Percentiles rank a stretch among this genome's conserved stretches.
These are phyloP conservation scores for Marisa cornuarietis DNA, from an alignment of 1,140 invertebrate species.

Conservation along the genomic window DNA sequence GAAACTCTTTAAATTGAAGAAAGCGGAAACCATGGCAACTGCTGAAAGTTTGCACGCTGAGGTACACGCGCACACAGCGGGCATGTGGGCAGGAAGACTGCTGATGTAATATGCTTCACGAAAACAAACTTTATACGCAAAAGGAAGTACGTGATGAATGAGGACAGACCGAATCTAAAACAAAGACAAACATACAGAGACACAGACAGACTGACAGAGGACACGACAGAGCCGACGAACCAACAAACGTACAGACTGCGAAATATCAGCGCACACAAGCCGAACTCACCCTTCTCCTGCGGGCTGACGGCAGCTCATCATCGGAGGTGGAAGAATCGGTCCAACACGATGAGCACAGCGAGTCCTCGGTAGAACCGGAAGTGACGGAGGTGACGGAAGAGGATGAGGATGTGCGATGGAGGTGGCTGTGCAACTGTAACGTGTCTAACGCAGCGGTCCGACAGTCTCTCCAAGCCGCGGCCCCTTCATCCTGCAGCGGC, in stretches of 20 bases:
- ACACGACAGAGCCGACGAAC: neutral
- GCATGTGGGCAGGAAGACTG: too few relatives aligned
- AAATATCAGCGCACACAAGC: too few relatives aligned
- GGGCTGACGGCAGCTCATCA: conserved; percentile 14
- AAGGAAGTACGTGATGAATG: too few relatives aligned
- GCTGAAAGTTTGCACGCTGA: too few relatives aligned
- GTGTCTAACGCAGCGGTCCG: neutral
- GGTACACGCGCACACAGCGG: too few relatives aligned
- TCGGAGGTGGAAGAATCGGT: conserved; percentile 33
- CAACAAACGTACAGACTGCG: neutral
- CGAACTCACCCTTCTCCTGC: conserved; percentile 3
- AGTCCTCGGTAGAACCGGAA: conserved; percentile 24
- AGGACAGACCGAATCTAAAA: neutral
- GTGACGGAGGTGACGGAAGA: conserved; percentile 27
- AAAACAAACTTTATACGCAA: too few relatives aligned
- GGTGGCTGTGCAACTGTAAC: neutral
- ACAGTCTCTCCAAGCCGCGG: neutral
- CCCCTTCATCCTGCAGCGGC: neutral
- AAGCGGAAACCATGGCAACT: too few relatives aligned
- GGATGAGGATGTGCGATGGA: conserved; percentile 16
- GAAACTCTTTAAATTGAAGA: too few relatives aligned
- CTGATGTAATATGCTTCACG: too few relatives aligned
- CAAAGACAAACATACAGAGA: neutral
- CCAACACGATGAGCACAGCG: conserved; percentile 20
- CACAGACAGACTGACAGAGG: neutral